These are phyloP conservation scores for Rhinopomastus cyanomelas DNA, from an alignment of 2,113 vertebrate genomes.

Conservation along the genomic window DNA sequence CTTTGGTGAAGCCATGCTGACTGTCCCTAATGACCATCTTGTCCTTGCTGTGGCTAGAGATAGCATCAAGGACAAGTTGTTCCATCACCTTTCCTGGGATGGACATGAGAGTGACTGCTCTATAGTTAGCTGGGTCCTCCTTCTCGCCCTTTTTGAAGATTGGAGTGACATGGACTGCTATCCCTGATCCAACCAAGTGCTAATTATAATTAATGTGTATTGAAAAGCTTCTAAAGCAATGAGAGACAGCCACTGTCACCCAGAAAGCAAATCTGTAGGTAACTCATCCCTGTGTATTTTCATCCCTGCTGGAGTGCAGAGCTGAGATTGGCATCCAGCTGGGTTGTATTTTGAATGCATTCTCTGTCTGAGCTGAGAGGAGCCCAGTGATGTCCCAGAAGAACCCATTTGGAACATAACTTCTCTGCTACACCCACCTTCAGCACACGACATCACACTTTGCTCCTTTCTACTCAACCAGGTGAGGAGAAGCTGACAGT, in stretches of 20 bases:
- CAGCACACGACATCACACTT: not conserved
- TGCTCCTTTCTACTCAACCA: constrained; percentile 11
- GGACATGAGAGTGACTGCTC: too few species aligned
- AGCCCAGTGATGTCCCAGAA: not conserved
- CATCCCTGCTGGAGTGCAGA: not conserved
- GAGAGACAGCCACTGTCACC: not conserved
- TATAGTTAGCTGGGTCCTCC: too few species aligned
- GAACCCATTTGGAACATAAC: not conserved
- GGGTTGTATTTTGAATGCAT: not conserved
- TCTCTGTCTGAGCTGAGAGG: not conserved
- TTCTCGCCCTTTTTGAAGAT: too few species aligned
- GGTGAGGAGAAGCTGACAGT: constrained; percentile 32
- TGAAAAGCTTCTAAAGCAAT: not conserved
- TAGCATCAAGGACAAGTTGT: too few species aligned
- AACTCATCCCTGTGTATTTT: not conserved
- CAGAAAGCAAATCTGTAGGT: not conserved
- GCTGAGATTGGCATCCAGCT: not conserved
- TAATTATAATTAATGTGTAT: not conserved
- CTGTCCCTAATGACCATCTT: too few species aligned
- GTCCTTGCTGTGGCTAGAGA: too few species aligned
- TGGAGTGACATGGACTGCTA: too few species aligned
- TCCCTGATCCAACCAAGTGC: not conserved
- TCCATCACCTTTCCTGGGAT: too few species aligned
- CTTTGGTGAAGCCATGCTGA: too few species aligned
- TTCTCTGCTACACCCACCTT: constrained; percentile 18